Percentiles rank a stretch among this genome's conserved stretches.
phyloP scores from a whole-genome alignment of 2,888 invertebrate genomes.

The Agonopterix subpropinquella region DNA sequence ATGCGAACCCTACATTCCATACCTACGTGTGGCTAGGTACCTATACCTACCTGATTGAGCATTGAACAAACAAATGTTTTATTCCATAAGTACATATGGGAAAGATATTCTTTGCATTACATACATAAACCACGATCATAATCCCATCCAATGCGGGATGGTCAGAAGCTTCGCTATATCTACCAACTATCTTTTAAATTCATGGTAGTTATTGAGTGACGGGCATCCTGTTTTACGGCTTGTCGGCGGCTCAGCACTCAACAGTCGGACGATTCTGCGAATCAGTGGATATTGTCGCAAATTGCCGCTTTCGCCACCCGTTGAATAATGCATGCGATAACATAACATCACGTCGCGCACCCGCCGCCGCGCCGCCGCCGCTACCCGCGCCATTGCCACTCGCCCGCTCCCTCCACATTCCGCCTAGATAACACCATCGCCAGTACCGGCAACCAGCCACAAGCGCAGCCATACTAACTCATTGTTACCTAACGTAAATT shows the following conservation, averaged over 20 bases:
- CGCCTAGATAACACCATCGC: slow-evolving; percentile 32
- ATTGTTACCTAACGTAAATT: slow-evolving; percentile 43
- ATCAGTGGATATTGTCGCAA: slow-evolving; percentile 74
- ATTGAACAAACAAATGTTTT: too few species aligned
- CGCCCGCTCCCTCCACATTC: slow-evolving; percentile 30
- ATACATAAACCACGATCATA: too few species aligned
- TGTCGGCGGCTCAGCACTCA: slow-evolving; percentile 63
- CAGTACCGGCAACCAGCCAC: slow-evolving; percentile 1
- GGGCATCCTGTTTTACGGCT: slow-evolving; percentile 65
- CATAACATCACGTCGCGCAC: slow-evolving; percentile 67
- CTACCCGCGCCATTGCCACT: slow-evolving; percentile 19
- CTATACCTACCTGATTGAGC: too few species aligned
- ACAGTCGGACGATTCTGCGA: slow-evolving; percentile 65
- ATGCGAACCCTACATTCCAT: too few species aligned
- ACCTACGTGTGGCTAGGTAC: too few species aligned
- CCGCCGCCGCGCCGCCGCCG: slow-evolving; percentile 23
- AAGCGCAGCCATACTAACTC: slow-evolving; percentile 17
- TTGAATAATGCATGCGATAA: slow-evolving; percentile 74
- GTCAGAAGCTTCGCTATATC: not conserved
- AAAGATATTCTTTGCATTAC: too few species aligned
- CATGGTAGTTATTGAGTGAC: slow-evolving; percentile 62
- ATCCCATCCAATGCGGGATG: too few species aligned
- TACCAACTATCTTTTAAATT: slow-evolving; percentile 54
- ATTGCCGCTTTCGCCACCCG: slow-evolving; percentile 73
- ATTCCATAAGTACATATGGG: too few species aligned